Evolutionary conservation across 2,888 invertebrate genomes (phyloP).

Genomic region (Temnothorax ravouxi): DNA sequence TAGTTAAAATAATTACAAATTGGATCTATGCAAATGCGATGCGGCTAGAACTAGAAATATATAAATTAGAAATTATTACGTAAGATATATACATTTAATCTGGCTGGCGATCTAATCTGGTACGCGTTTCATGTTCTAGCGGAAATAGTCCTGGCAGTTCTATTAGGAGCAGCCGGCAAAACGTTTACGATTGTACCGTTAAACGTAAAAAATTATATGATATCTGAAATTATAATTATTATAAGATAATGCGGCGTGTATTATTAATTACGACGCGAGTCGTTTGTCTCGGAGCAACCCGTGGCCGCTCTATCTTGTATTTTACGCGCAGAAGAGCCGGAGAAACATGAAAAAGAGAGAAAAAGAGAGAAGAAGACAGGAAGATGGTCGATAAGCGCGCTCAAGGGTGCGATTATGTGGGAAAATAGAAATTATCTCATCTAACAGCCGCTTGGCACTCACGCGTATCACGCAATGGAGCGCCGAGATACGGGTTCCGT

Average conservation of each 20-base stretch:
- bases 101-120: slow-evolving; percentile 2
- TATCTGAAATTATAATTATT: slow-evolving; percentile 42
- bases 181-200: slow-evolving; percentile 18
- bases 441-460: slow-evolving; percentile 42
- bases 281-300: slow-evolving; percentile 28
- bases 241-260: slow-evolving; percentile 21
- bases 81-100: slow-evolving; percentile 21
- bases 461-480: slow-evolving; percentile 35
- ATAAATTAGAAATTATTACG: slow-evolving; percentile 29
- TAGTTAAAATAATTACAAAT: slow-evolving; percentile 26
- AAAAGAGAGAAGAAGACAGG: slow-evolving; percentile 10
- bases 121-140: slow-evolving; percentile 29
- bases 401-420: slow-evolving; percentile 48
- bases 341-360: slow-evolving; percentile 2
- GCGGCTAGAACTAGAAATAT: not conserved
- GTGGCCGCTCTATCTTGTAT: not conserved
- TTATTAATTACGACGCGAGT: slow-evolving; percentile 18
- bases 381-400: slow-evolving; percentile 49
- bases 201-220: not conserved
- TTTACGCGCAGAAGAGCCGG: not conserved
- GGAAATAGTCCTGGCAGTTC: slow-evolving; percentile 28
- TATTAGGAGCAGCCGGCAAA: slow-evolving; percentile 11
- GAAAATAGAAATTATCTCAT: slow-evolving; percentile 56
- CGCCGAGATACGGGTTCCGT: slow-evolving; percentile 55
- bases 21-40: slow-evolving; percentile 26